Percentiles rank a stretch among this genome's conserved stretches.
Evolutionary conservation across 2,888 invertebrate species (phyloP).

Genomic region (Venusia cambrica): DNA sequence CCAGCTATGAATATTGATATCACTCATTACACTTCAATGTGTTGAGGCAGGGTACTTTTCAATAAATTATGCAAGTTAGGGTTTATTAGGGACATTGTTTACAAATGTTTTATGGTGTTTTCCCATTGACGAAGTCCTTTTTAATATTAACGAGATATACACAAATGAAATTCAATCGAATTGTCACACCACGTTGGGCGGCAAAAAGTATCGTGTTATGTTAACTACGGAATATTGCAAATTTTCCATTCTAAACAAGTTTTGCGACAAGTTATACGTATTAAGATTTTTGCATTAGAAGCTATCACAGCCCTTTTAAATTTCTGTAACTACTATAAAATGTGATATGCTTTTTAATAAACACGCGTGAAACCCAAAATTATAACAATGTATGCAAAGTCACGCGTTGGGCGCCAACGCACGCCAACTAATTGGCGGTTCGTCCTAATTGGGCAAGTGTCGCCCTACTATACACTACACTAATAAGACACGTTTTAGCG

Average conservation of each 20-base stretch:
- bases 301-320: too few species aligned
- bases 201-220: not conserved
- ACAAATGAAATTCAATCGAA: too few species aligned
- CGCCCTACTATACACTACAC: slow-evolving; percentile 23
- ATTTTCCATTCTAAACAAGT: too few species aligned
- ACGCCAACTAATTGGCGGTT: slow-evolving; percentile 30
- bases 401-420: slow-evolving; percentile 32
- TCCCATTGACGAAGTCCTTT: too few species aligned
- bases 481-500: slow-evolving; percentile 27
- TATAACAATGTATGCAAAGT: slow-evolving; percentile 25
- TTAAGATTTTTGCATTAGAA: too few species aligned
- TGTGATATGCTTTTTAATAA: slow-evolving; percentile 8
- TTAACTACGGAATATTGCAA: not conserved
- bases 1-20: slow-evolving; percentile 56
- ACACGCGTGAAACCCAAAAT: slow-evolving; percentile 25
- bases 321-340: slow-evolving; percentile 9
- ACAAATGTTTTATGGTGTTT: too few species aligned
- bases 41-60: slow-evolving; percentile 14
- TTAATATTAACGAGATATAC: too few species aligned
- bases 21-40: slow-evolving; percentile 43
- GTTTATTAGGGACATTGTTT: slow-evolving; percentile 13
- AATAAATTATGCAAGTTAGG: slow-evolving; percentile 15
- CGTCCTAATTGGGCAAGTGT: slow-evolving; percentile 23
- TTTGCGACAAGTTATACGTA: too few species aligned
- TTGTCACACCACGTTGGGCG: slow-evolving; percentile 11